phyloP scores from a whole-genome alignment of 2,113 vertebrate genomes.

The Acinonyx jubatus region DNA sequence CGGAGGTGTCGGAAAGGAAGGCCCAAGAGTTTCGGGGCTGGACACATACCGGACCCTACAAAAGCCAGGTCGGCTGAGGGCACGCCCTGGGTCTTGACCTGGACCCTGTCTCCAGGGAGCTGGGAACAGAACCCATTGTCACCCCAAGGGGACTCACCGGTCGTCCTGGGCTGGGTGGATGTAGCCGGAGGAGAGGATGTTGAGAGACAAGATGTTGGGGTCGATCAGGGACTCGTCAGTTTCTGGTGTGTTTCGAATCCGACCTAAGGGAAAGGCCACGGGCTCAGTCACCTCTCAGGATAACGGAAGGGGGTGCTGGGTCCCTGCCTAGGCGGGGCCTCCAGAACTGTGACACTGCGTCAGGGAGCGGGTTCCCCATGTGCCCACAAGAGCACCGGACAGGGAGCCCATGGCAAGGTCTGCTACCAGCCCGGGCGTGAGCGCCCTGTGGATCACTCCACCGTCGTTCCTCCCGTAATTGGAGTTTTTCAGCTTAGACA shows the following conservation, averaged over 20 bases:
- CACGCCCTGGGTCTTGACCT: neutral
- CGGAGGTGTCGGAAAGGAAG: neutral
- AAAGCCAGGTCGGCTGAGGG: accelerated
- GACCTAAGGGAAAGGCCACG: constrained; percentile 84
- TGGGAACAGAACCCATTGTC: accelerated
- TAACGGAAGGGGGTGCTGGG: accelerated
- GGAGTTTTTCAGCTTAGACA: neutral
- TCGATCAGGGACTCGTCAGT: constrained; percentile 95
- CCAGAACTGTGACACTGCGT: accelerated
- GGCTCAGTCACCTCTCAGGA: accelerated
- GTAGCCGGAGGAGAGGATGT: constrained; percentile 94
- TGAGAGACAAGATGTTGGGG: constrained; percentile 97
- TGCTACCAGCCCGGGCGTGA: accelerated
- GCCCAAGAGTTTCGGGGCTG: neutral
- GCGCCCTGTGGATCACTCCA: accelerated
- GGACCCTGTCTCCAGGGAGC: neutral
- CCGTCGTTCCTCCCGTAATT: accelerated
- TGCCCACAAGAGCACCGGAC: accelerated
- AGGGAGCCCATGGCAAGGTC: neutral
- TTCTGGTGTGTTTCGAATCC: constrained; percentile 95
- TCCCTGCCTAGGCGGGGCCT: neutral
- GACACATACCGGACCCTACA: accelerated
- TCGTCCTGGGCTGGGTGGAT: constrained; percentile 93
- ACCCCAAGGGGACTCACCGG: constrained; percentile 85
- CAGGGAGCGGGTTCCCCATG: accelerated